Evolutionary conservation across 2,797 vertebrate species (phyloP).

Genomic region (Sylvilagus floridanus): DNA sequence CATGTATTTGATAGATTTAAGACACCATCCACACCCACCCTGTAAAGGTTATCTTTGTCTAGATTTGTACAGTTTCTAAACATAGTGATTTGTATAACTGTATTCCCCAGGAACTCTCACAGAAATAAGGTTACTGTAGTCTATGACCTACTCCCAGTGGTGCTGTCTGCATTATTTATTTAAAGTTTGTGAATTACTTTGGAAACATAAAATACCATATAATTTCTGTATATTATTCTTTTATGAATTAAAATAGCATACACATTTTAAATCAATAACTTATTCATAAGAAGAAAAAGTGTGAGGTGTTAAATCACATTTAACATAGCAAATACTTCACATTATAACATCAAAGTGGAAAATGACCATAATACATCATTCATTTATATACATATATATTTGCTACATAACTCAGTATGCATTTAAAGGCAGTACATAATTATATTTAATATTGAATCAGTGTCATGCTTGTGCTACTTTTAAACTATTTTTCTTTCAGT

Average conservation of each 20-base stretch:
- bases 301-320: conserved; percentile 63
- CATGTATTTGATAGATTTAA: background rate
- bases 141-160: background rate
- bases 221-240: conserved; percentile 69
- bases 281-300: conserved; percentile 76
- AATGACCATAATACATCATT: conserved; percentile 19
- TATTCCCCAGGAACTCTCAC: background rate
- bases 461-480: background rate
- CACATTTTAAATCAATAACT: conserved; percentile 70
- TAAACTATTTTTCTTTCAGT: background rate
- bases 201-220: conserved; percentile 50
- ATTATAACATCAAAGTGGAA: conserved; percentile 65
- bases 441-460: conserved; percentile 37
- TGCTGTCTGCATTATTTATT: conserved; percentile 55
- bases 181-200: conserved; percentile 62
- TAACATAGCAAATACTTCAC: conserved; percentile 51
- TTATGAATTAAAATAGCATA: conserved; percentile 67
- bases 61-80: conserved; percentile 43
- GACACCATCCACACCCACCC: background rate
- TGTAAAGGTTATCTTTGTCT: background rate
- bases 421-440: conserved; percentile 34
- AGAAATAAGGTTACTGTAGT: background rate
- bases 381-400: background rate
- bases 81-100: background rate
- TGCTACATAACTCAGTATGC: background rate